Evolutionary conservation across 2,888 invertebrate genomes (phyloP).

Genomic region (Acheta domesticus): DNA sequence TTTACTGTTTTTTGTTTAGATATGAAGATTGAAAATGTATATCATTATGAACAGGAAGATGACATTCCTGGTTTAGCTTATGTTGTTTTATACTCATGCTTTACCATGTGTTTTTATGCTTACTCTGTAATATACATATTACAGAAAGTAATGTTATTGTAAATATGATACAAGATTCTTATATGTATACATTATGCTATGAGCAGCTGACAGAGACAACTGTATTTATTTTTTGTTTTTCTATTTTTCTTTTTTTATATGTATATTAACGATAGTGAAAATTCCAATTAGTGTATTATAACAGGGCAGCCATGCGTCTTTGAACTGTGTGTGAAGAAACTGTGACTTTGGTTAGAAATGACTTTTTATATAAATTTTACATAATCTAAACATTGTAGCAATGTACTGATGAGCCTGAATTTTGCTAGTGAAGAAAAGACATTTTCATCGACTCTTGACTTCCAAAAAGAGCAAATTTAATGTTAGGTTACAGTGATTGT

Average conservation of each 20-base stretch:
- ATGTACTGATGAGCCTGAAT: neutral
- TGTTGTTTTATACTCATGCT: neutral
- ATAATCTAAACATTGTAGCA: neutral
- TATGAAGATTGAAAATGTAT: neutral
- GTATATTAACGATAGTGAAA: neutral
- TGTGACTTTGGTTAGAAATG: neutral
- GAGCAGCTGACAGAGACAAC: neutral
- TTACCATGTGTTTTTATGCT: neutral
- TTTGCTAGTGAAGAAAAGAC: neutral
- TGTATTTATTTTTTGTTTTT: neutral
- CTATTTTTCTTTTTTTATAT: neutral
- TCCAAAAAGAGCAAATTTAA: neutral
- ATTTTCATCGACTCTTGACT: neutral
- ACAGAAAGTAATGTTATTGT: neutral
- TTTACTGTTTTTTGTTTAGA: neutral
- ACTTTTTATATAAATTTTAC: neutral
- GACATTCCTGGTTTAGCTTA: neutral
- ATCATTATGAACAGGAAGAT: neutral
- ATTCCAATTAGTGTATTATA: neutral
- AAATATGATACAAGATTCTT: neutral
- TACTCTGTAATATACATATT: neutral
- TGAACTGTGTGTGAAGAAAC: neutral
- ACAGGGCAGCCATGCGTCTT: neutral
- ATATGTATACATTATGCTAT: neutral
- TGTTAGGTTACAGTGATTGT: neutral